Base-by-base conservation (phyloP, 2,888 invertebrate genomes). In the Pachymerium ferrugineum region DNA sequence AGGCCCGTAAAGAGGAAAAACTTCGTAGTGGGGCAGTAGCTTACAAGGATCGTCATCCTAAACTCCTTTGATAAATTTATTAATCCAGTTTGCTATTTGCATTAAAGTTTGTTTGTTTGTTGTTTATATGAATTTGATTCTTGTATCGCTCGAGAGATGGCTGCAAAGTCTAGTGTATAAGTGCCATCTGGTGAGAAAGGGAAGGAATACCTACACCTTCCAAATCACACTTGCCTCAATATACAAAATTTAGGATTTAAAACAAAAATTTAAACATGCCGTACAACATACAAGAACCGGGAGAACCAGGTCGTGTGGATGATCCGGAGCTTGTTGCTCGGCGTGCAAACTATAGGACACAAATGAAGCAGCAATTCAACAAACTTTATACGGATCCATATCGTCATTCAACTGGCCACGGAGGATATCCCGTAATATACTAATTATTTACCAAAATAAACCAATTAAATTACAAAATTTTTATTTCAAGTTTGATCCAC, bases 401-500 rank as follows among this genome's bases (percentile, higher is more conserved):
- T 81, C 86, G 87, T 79, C 88, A 90, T 84, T 88, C 87, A 14
- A 83, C 85, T 0, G 85, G 85, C 12, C 88, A 89, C 82, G 88
- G 89, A 78, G 91, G 91, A 70, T 85, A 86, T 82, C 85, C 91
- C 81, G 91, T 92, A 86, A 86, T n/a, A n/a, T n/a, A n/a, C n/a
- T n/a, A n/a, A n/a, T n/a, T n/a, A n/a, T n/a, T n/a, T n/a, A n/a
- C n/a, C n/a, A n/a, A n/a, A n/a, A n/a, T n/a, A n/a, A n/a, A n/a
- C n/a, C n/a, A n/a, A n/a, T n/a, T n/a, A n/a, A n/a, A n/a, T n/a
- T n/a, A n/a, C n/a, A n/a, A 78, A 78, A 77, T 74, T 87, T 87
- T 77, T 83, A 94, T 94, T 90, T 93, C 81, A 94, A 94, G 82
- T 84, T 89, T n/a, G 90, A n/a, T n/a, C n/a, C n/a, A n/a, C n/a